Percentiles rank a stretch among this genome's conserved stretches.
Conservation (phyloP, 1,140 invertebrate genomes). For the Anastrepha ludens region DNA sequence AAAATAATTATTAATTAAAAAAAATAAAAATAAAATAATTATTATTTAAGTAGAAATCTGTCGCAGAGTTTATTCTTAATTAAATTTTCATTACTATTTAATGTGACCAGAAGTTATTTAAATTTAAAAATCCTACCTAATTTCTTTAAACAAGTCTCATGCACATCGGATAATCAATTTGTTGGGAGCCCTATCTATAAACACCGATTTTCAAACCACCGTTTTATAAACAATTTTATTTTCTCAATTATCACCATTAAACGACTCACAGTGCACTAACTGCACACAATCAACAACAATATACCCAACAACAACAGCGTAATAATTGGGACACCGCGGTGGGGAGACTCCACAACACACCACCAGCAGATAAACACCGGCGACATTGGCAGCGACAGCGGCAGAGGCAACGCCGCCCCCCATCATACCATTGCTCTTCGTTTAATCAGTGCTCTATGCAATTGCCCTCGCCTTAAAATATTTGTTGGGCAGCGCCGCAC, state of each 20-base stretch:
- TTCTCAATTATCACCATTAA: not conserved
- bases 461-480: not conserved
- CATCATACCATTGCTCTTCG: not conserved
- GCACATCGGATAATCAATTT: too few species aligned
- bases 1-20: too few species aligned
- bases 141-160: too few species aligned
- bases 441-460: not conserved
- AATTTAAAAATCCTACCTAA: too few species aligned
- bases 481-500: not conserved
- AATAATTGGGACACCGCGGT: constrained; percentile 20
- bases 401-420: not conserved
- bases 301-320: not conserved
- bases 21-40: too few species aligned
- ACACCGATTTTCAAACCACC: too few species aligned
- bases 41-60: too few species aligned
- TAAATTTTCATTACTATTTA: too few species aligned
- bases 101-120: too few species aligned
- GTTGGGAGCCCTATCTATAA: too few species aligned
- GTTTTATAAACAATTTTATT: too few species aligned
- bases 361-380: not conserved
- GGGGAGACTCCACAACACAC: constrained; percentile 1
- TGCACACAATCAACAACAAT: not conserved
- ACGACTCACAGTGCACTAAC: not conserved
- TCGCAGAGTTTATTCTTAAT: too few species aligned
- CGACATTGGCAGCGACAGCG: not conserved